Evolutionary conservation across 2,113 vertebrate genomes (phyloP), one percentile per base, ranked within the genome.

Genomic region (Gasterosteus aculeatus): DNA sequence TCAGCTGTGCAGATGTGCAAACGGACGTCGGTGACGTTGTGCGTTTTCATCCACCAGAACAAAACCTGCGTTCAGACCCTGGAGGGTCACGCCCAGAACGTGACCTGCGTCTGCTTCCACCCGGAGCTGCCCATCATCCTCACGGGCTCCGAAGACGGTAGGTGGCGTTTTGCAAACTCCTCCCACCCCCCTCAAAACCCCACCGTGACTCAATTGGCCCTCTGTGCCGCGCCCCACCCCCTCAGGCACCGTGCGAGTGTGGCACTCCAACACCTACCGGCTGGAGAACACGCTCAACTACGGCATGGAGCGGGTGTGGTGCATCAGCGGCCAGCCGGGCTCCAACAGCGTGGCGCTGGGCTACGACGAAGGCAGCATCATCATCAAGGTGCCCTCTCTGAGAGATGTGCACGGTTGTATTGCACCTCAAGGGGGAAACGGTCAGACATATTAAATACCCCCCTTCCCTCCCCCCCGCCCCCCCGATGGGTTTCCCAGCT

Each of bases 361-460:
- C 5, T 98, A 98, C 38, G 97, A 98, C 33, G 97, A 98, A 88
- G 97, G 97, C 75, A 97, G 96, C 94, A 97, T 98, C 86, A 97
- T 98, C 82, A 96, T 98, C 76, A 98, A 98, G 96, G 97, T 97
- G 93, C 15, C 2, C 14, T 15, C 5, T 10, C 18, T 38, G 15
- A 54, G 39, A n/a, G 31, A 9, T 57, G 39, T 49, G 10, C 16
- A 47, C 5, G 46, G 42, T 14, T 47, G 7, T 18, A 14, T 8
- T 53, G n/a, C 3, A 31, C 35, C 10, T 64, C 5, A 53, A 47
- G 41, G 41, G 41, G 41, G n/a, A n/a, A n/a, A n/a, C 18, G 47
- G 7, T 51, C 19, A n/a, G 8, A n/a, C 46, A 19, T 49, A 26
- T 18, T 18, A 19, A 49, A 49, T 39, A 39, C 22, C 22, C 22